Evolutionary conservation across 2,888 invertebrate genomes (phyloP).

Genomic region (Agonopterix subpropinquella): DNA sequence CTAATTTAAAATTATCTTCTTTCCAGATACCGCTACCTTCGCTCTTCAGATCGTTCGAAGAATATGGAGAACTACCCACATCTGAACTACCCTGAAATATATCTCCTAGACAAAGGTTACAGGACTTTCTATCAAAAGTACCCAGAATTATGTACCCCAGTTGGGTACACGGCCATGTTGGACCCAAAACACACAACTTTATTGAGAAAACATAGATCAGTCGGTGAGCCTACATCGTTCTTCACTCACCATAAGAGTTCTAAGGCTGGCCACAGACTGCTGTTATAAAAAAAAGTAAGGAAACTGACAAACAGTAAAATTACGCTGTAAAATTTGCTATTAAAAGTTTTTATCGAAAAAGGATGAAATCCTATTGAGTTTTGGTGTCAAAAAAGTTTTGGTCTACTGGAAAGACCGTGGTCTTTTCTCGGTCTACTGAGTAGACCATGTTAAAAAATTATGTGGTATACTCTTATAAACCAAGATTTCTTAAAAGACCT

Average conservation of each 20-base stretch:
- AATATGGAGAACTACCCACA: constrained; percentile 90
- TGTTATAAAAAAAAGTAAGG: too few relatives aligned
- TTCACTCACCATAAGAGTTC: constrained; percentile 16
- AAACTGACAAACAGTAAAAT: too few relatives aligned
- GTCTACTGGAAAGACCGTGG: constrained; percentile 15
- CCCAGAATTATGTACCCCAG: constrained; percentile 80
- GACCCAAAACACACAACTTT: constrained; percentile 86
- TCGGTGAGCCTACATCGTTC: constrained; percentile 17
- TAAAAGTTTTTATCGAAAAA: constrained; percentile 3
- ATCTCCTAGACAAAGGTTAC: constrained; percentile 87
- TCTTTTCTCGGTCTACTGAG: constrained; percentile 15
- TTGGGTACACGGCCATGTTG: constrained; percentile 88
- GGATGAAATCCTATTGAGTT: not conserved
- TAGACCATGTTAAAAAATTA: constrained; percentile 7
- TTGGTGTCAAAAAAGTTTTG: not conserved
- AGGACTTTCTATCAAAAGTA: constrained; percentile 81
- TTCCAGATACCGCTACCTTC: constrained; percentile 85
- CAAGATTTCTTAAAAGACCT: too few relatives aligned
- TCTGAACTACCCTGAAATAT: constrained; percentile 93
- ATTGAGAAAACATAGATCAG: constrained; percentile 79
- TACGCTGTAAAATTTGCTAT: constrained; percentile 8
- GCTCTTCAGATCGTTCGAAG: constrained; percentile 86
- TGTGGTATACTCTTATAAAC: too few relatives aligned
- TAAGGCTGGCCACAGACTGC: too few relatives aligned
- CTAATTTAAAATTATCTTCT: not conserved